Base-by-base conservation (phyloP, 1,140 invertebrate genomes). In the Cherax destructor region DNA sequence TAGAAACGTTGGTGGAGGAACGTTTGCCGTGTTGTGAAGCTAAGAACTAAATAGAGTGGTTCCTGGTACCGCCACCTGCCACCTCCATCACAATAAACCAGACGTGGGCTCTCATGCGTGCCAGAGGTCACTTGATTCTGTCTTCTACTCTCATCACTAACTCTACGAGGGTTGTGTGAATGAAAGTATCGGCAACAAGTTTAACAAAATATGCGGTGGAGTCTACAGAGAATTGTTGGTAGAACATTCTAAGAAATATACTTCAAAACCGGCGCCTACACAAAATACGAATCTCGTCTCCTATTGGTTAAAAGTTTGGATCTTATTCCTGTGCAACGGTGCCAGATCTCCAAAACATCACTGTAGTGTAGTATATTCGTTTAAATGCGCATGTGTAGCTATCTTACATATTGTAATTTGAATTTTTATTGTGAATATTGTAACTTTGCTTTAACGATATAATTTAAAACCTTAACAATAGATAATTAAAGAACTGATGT, bases 291-390 rank as follows among this genome's bases (percentile, higher is more conserved):
- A 74, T n/a, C n/a, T 74, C 7, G 4, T 74, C 69, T 74, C 69
- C 78, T 10, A 88, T 88, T 88, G 86, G 86, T 50, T 81, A 24
- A 89, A 89, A 83, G 79, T 89, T 89, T 50, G 72, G 83, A 56
- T 30, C 83, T 74, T 72, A 86, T 49, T 86, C 83, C 69, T 52
- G 13, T 47, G n/a, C 61, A 21, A 47, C 30, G 59, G 0, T 89
- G 87, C 69, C 80, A 74, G 21, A 65, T 81, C 65, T 81, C 49
- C 87, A 89, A 89, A 89, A 89, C 87, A 89, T 83, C 18, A n/a
- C 13, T 7, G 0, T 56, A 4, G 6, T 49, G 24, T 41, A 41
- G 3, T 76, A 83, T 49, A 16, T 74, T 52, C 1, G 21, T 21
- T 6, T 65, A 65, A 65, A 81, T 47, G 4, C 0, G 9, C 0